phyloP scores from a whole-genome alignment of 2,797 vertebrate species.

The Trichosurus vulpecula region DNA sequence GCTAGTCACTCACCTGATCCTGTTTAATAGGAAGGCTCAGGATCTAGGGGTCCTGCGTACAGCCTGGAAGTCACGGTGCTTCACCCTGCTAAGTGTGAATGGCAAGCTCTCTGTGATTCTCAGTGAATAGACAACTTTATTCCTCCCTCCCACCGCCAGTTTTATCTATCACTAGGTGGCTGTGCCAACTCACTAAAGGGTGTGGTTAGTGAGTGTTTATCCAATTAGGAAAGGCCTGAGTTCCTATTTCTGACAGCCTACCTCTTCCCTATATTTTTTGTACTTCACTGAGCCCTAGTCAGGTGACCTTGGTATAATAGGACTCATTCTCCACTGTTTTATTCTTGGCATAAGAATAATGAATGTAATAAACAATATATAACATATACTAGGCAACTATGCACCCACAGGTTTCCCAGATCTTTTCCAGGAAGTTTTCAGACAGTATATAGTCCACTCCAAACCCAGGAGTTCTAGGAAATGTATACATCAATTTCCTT shows the following conservation, averaged over 20 bases:
- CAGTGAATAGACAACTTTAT: too few species aligned
- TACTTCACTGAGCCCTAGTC: not conserved
- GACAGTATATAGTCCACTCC: not conserved
- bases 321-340: not conserved
- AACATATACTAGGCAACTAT: not conserved
- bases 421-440: not conserved
- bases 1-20: not conserved
- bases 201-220: not conserved
- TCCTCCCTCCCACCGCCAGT: not conserved
- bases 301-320: not conserved
- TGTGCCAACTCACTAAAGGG: not conserved
- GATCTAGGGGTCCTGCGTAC: not conserved
- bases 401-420: not conserved
- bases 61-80: not conserved
- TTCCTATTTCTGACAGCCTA: not conserved
- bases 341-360: not conserved
- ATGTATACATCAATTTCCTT: not conserved
- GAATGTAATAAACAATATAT: not conserved
- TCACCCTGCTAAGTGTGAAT: not conserved
- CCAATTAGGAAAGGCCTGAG: not conserved
- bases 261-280: not conserved
- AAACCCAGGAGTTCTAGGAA: not conserved
- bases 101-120: too few species aligned
- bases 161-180: not conserved
- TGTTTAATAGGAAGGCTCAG: not conserved